phyloP scores from a whole-genome alignment of 2,888 invertebrate species.

The Zygogramma bicolorata region DNA sequence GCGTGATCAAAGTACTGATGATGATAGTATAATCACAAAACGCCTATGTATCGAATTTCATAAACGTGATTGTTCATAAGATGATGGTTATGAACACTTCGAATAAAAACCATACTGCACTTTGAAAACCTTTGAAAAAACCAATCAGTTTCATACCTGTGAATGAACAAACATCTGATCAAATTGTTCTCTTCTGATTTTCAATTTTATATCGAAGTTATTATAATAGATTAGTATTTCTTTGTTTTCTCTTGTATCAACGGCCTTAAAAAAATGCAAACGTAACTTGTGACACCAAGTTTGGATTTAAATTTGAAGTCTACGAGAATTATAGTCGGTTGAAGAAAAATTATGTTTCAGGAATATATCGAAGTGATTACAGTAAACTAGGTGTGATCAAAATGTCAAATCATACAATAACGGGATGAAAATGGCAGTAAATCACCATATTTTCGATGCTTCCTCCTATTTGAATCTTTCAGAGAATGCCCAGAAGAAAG shows the following conservation, averaged over 20 bases:
- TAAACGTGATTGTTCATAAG: no score
- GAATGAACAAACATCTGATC: no score
- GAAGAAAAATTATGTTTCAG: not conserved
- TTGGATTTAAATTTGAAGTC: slow-evolving; percentile 13
- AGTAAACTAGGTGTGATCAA: not conserved
- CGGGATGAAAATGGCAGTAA: not conserved
- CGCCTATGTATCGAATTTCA: no score
- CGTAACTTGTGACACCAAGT: slow-evolving; percentile 5
- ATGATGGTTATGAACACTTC: no score
- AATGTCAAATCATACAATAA: not conserved
- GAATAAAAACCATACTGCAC: no score
- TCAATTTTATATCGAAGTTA: no score
- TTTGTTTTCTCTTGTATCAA: not conserved
- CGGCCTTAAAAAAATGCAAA: not conserved
- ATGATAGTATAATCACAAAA: no score
- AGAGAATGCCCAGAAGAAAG: not conserved
- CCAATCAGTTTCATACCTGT: no score
- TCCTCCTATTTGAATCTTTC: not conserved
- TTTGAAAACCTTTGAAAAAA: no score
- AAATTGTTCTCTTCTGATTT: no score
- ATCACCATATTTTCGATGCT: not conserved
- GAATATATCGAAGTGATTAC: not conserved
- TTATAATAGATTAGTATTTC: no score
- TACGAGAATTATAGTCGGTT: not conserved
- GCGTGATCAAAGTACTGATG: no score